phyloP scores from a whole-genome alignment of 2,888 invertebrate genomes.

The Nemoura dubitans region DNA sequence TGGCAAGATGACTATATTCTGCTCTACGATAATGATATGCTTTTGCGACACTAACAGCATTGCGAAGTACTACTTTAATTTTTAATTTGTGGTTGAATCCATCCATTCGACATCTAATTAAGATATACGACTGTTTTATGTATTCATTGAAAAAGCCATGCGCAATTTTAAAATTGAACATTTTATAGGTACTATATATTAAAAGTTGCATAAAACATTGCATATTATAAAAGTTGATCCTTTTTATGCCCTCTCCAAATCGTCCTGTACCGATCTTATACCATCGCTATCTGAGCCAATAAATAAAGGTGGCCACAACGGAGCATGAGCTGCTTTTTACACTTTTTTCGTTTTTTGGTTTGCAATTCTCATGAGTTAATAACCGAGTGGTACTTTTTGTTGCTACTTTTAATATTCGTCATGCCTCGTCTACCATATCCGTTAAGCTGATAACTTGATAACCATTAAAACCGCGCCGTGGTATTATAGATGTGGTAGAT shows the following conservation, averaged over 20 bases:
- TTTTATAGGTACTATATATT: too few species aligned
- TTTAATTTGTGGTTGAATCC: too few species aligned
- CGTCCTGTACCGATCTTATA: neutral
- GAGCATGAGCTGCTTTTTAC: neutral
- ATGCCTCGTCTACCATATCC: conserved; percentile 25
- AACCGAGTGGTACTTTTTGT: neutral
- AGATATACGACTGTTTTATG: too few species aligned
- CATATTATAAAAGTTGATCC: neutral
- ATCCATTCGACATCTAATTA: too few species aligned
- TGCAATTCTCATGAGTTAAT: conserved; percentile 7
- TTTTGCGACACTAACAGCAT: neutral
- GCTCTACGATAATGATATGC: neutral
- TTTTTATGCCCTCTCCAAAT: neutral
- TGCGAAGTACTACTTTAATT: too few species aligned
- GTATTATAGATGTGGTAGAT: conserved; percentile 38
- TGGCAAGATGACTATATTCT: neutral
- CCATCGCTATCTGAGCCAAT: neutral
- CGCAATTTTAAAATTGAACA: too few species aligned
- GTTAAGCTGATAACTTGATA: neutral
- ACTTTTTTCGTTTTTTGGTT: neutral
- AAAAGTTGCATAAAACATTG: neutral
- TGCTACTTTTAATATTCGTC: conserved; percentile 9
- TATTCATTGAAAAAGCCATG: too few species aligned
- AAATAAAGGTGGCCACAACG: neutral
- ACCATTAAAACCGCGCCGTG: conserved; percentile 30